phyloP scores from a whole-genome alignment of 2,797 vertebrate species.

The Sparus aurata region DNA sequence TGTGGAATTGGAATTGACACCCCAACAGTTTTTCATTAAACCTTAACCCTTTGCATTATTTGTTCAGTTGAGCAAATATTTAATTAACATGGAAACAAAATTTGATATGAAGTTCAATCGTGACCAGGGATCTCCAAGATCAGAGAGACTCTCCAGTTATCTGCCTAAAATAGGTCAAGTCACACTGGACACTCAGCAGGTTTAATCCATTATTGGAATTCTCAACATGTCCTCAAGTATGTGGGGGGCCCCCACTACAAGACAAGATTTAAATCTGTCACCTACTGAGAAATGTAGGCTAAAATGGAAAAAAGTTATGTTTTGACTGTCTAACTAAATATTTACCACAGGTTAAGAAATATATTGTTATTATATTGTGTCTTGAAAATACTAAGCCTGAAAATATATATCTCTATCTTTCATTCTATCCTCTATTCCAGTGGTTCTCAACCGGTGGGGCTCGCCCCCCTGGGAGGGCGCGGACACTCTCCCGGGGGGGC shows the following conservation, averaged over 20 bases:
- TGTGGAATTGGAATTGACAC: neutral
- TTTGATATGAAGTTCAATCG: neutral
- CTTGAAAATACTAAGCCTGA: neutral
- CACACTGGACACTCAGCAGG: constrained; percentile 19
- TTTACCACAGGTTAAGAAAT: too few relatives aligned
- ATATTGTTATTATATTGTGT: too few relatives aligned
- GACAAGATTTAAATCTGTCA: neutral
- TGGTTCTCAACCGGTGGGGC: too few relatives aligned
- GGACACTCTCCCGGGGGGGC: too few relatives aligned
- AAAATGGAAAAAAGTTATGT: neutral
- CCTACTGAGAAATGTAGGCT: neutral
- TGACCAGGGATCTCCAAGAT: constrained; percentile 3
- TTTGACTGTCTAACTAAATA: too few relatives aligned
- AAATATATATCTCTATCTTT: neutral
- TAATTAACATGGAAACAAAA: neutral
- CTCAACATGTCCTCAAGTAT: neutral
- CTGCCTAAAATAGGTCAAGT: constrained; percentile 12
- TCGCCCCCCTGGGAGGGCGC: too few relatives aligned
- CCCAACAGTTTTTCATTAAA: neutral
- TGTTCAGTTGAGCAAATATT: neutral
- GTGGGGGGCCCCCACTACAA: neutral
- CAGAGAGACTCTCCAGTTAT: constrained; percentile 1
- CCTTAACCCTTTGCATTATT: neutral
- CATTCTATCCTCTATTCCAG: neutral
- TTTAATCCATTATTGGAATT: constrained; percentile 8